Percentiles rank a stretch among this genome's conserved stretches.
Conservation (phyloP, 2,797 vertebrate genomes). For the Dipus sagitta region DNA sequence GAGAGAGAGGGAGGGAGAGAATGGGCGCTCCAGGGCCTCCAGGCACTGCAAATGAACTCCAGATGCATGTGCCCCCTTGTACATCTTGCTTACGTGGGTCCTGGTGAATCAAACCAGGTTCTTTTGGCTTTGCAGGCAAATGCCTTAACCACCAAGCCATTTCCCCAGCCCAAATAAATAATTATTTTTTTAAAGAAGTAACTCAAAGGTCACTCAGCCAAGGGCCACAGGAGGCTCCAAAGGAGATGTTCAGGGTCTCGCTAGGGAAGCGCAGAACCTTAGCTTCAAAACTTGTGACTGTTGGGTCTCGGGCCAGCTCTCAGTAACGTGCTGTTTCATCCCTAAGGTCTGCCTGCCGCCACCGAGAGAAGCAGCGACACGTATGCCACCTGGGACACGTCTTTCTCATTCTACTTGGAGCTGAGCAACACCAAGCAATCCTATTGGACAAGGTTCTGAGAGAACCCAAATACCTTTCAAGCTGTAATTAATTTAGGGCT, state of each 20-base stretch:
- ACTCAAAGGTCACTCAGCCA: background rate
- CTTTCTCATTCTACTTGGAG: conserved; percentile 77
- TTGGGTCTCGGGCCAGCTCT: background rate
- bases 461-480: conserved; percentile 74
- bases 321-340: conserved; percentile 50
- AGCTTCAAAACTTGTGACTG: conserved; percentile 10
- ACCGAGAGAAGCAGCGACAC: conserved; percentile 67
- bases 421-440: conserved; percentile 65
- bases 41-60: too few relatives aligned
- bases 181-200: background rate
- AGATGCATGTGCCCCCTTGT: too few relatives aligned
- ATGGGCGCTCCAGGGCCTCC: too few relatives aligned
- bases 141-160: too few relatives aligned
- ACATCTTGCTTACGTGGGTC: too few relatives aligned
- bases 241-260: background rate
- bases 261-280: background rate
- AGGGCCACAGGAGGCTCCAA: background rate
- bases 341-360: conserved; percentile 73
- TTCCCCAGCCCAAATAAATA: too few relatives aligned
- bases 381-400: conserved; percentile 56
- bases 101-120: too few relatives aligned
- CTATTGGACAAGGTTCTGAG: conserved; percentile 42
- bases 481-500: conserved; percentile 62
- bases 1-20: too few relatives aligned
- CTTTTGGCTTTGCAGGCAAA: too few relatives aligned